Base-by-base conservation (phyloP, 2,888 invertebrate genomes). In the Crematogaster levior region DNA sequence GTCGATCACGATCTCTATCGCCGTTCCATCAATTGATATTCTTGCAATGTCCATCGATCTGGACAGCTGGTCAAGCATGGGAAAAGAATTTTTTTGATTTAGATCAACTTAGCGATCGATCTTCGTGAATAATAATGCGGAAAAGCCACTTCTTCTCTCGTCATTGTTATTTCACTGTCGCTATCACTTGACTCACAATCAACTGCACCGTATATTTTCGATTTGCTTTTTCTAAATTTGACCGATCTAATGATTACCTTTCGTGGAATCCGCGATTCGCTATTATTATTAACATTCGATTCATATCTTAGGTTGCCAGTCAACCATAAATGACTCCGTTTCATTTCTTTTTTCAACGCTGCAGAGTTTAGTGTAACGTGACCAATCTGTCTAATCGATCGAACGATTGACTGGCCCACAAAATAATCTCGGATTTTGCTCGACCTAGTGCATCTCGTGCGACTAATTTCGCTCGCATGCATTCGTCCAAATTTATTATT, bases 21-120 rank as follows among this genome's bases (percentile, higher is more conserved):
- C 84, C 81, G 84, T 61, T 74, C 80, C 83, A 77, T 75, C 85
- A 75, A 83, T 90, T 88, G 86, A 79, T 88, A 90, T 90, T 90
- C 88, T 68, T 81, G 61, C 66, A 68, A 66, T 53, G 83, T 60
- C 65, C 30, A 68, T 6, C 30, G 73, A 65, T 65, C 85, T 87
- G 85, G 82, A 84, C 83, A 85, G n/a, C 86, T 83, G 72, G 87
- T 40, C 75, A 70, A 81, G 86, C 87, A 88, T 88, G 88, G 85
- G 88, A 89, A 89, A 90, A 87, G 90, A 89, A 89, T 88, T 86
- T 80, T 83, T 82, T 74, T 75, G 9, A 63, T 66, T 51, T 53
- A n/a, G 81, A 56, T 77, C 66, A 77, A 53, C 85, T 84, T 84
- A 80, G 40, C 81, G 63, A 70, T 75, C 65, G 70, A 72, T 72